A percentile compares a stretch with the other conserved stretches of the same genome.
Conservation (phyloP, 37 sponge, comb jelly and placozoan species). For the Beroe forskalii region DNA sequence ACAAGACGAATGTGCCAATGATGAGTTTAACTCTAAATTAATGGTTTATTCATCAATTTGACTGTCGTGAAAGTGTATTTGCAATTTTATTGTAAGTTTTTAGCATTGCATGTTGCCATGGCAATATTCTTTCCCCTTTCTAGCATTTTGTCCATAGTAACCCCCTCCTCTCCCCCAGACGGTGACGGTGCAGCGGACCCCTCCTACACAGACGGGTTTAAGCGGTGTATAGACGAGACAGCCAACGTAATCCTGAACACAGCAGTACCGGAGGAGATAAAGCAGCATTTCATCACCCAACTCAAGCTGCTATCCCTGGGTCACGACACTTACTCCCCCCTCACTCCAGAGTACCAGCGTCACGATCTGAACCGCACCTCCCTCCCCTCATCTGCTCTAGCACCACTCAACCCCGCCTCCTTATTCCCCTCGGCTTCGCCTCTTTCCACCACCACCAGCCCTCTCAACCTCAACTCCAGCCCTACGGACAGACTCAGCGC, state of each 20-base stretch:
- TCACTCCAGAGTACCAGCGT: slow-evolving; percentile 27
- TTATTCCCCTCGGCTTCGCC: not conserved
- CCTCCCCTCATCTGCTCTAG: not conserved
- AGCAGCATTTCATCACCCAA: slow-evolving; percentile 34
- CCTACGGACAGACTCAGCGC: slow-evolving; percentile 16
- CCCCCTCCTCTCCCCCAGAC: slow-evolving; percentile 27
- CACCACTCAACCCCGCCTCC: not conserved
- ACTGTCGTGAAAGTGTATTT: no score
- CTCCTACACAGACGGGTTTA: slow-evolving; percentile 35
- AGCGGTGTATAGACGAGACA: slow-evolving; percentile 32
- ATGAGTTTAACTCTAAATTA: not conserved
- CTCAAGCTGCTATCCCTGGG: slow-evolving; percentile 43
- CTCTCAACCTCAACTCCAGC: not conserved
- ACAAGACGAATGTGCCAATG: slow-evolving; percentile 32
- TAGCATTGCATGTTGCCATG: no score
- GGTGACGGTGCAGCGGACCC: not conserved
- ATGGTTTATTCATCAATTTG: not conserved
- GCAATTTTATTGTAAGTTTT: no score
- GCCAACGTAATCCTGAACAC: slow-evolving; percentile 39
- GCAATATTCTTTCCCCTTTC: no score
- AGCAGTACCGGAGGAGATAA: slow-evolving; percentile 29
- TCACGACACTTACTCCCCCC: slow-evolving; percentile 29
- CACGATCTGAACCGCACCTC: not conserved
- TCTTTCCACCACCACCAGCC: not conserved
- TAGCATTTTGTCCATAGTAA: not conserved